These are phyloP conservation scores for Bombus affinis DNA, from an alignment of 1,140 invertebrate genomes.

Conservation along the genomic window DNA sequence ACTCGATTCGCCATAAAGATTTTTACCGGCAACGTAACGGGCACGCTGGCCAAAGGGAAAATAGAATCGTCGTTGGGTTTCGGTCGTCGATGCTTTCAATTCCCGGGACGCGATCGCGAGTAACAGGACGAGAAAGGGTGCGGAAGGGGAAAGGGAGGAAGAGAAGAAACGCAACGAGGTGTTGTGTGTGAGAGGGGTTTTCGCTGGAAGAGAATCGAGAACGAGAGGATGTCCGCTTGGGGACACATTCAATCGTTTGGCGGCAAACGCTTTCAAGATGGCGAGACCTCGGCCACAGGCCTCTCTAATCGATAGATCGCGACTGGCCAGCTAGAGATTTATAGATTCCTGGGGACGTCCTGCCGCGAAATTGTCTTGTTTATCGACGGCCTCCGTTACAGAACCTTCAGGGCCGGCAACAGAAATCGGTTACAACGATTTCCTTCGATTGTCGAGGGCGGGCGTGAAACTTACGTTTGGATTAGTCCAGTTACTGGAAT, in stretches of 20 bases:
- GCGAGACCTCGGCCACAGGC: conserved; percentile 57
- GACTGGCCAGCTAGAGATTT: conserved; percentile 47
- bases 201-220: conserved; percentile 47
- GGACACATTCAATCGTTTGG: conserved; percentile 70
- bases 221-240: conserved; percentile 63
- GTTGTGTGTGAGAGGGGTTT: neutral
- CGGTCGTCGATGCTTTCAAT: conserved; percentile 64
- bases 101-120: conserved; percentile 51
- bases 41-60: conserved; percentile 47
- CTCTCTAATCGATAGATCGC: conserved; percentile 58
- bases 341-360: conserved; percentile 66
- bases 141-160: neutral
- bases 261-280: conserved; percentile 67
- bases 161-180: neutral
- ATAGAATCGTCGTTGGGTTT: conserved; percentile 67
- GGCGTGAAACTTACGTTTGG: neutral
- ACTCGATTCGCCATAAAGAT: conserved; percentile 65
- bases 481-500: neutral
- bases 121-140: neutral
- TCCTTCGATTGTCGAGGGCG: neutral
- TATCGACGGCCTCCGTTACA: conserved; percentile 50
- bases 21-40: conserved; percentile 50
- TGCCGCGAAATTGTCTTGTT: conserved; percentile 66
- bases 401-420: conserved; percentile 42
- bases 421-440: conserved; percentile 9